A percentile compares a stretch with the other conserved stretches of the same genome.
Evolutionary conservation across 1,140 invertebrate species (phyloP).

Genomic region (Helicoverpa zea): DNA sequence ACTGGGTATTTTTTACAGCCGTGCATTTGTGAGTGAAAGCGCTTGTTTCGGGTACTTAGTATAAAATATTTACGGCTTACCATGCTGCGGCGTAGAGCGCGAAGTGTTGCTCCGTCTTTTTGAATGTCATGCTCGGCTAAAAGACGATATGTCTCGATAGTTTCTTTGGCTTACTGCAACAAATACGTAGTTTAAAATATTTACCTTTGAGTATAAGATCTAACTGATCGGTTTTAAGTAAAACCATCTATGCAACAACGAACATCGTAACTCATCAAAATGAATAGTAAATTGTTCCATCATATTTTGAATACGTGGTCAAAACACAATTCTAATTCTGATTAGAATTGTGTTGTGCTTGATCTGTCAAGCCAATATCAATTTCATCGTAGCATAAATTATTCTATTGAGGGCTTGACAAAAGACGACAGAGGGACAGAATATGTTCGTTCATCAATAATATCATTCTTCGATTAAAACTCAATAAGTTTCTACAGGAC

Average conservation of each 20-base stretch:
- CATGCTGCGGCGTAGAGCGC: conserved; percentile 71
- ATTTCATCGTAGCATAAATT: conserved; percentile 5
- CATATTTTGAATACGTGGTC: too few relatives aligned
- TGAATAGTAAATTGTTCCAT: too few relatives aligned
- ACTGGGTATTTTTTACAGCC: too few relatives aligned
- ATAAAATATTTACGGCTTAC: conserved; percentile 54
- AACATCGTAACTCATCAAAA: too few relatives aligned
- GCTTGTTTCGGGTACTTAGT: background rate
- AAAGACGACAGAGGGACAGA: background rate
- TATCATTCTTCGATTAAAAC: background rate
- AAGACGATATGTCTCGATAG: conserved; percentile 73
- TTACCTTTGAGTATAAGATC: too few relatives aligned
- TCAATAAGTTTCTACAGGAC: background rate
- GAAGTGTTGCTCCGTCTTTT: conserved; percentile 71
- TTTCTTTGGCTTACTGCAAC: conserved; percentile 79
- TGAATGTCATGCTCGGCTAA: conserved; percentile 79
- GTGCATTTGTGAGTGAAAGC: background rate
- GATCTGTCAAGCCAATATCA: background rate
- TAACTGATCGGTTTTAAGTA: background rate
- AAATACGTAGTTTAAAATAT: conserved; percentile 50
- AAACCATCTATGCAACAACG: background rate
- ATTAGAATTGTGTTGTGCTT: too few relatives aligned
- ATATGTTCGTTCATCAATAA: conserved; percentile 1
- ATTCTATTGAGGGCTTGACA: background rate
- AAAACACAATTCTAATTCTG: too few relatives aligned